These are phyloP conservation scores for Piezodorus guildinii DNA, from an alignment of 1,140 invertebrate species.

Conservation along the genomic window DNA sequence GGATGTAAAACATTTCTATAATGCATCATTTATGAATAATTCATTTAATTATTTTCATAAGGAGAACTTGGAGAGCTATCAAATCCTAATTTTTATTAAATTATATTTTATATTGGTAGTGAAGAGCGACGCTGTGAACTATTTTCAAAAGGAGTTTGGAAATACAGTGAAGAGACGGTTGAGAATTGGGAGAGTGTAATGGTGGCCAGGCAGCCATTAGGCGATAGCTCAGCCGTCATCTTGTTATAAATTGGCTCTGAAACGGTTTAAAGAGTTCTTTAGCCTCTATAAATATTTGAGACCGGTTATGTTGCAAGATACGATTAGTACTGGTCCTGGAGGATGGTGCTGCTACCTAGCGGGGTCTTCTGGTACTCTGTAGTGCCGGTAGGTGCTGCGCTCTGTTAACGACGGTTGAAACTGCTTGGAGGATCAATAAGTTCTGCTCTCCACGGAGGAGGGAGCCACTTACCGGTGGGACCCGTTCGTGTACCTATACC, in stretches of 20 bases:
- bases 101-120: too few relatives aligned
- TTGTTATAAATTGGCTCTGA: constrained; percentile 3
- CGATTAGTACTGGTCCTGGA: too few relatives aligned
- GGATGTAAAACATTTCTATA: too few relatives aligned
- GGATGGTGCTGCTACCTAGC: too few relatives aligned
- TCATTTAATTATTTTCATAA: too few relatives aligned
- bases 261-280: constrained; percentile 6
- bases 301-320: constrained; percentile 6
- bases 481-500: too few relatives aligned
- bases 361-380: neutral
- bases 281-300: constrained; percentile 9
- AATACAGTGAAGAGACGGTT: too few relatives aligned
- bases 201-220: constrained; percentile 1
- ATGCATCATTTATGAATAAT: too few relatives aligned
- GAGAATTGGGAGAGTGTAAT: neutral
- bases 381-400: neutral
- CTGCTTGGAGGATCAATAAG: neutral
- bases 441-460: neutral
- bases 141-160: too few relatives aligned
- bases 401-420: neutral
- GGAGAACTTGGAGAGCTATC: too few relatives aligned
- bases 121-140: too few relatives aligned
- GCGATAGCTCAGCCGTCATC: neutral
- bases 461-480: neutral
- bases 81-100: too few relatives aligned